Conservation (phyloP, 2,888 invertebrate genomes). For the Rotaria macrura region DNA sequence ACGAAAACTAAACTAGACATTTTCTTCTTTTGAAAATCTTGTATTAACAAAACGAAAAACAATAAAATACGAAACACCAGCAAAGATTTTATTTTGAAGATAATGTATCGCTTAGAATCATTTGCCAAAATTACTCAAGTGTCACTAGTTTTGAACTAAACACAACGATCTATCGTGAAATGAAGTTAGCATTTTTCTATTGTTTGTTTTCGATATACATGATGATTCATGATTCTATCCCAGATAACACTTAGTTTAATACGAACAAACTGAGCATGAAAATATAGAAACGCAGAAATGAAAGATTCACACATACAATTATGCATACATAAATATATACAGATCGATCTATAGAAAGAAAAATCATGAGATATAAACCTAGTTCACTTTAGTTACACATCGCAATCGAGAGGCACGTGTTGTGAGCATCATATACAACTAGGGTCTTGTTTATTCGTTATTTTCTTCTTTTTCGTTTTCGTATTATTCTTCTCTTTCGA, state of each 20-base stretch:
- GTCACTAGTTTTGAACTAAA: too few species aligned
- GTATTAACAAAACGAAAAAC: too few species aligned
- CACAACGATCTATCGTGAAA: too few species aligned
- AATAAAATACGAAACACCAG: too few species aligned
- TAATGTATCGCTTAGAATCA: too few species aligned
- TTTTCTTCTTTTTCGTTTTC: neutral
- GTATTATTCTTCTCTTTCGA: neutral
- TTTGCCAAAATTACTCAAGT: too few species aligned
- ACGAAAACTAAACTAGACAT: too few species aligned
- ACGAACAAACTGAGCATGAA: neutral
- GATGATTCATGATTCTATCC: neutral
- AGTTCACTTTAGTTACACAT: neutral
- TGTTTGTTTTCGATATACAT: neutral
- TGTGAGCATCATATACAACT: neutral
- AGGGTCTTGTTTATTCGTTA: neutral
- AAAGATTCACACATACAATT: neutral
- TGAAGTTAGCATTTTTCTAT: too few species aligned
- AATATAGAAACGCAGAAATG: neutral
- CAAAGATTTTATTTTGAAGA: too few species aligned
- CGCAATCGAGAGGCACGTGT: slow-evolving; percentile 12
- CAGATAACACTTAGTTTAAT: neutral
- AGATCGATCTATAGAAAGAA: neutral
- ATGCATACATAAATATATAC: neutral
- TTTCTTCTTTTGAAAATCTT: too few species aligned
- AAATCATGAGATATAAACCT: neutral